Conservation (phyloP, 2,113 vertebrate species). For the Xiphias gladius region DNA sequence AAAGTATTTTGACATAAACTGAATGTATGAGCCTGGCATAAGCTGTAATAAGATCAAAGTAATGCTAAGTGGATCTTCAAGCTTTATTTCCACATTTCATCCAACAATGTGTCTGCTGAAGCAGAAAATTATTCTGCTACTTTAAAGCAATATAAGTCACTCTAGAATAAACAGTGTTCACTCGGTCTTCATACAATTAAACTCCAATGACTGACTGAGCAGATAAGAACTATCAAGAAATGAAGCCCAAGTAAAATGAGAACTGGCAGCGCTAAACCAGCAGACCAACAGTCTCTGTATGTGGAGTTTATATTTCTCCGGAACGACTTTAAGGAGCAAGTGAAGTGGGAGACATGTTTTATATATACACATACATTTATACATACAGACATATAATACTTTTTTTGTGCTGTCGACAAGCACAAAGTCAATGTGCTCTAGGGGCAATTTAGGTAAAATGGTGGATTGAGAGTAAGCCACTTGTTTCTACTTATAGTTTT, state of each 20-base stretch:
- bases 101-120: constrained; percentile 79
- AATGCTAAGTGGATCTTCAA: constrained; percentile 83
- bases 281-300: constrained; percentile 21
- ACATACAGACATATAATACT: too few species aligned
- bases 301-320: constrained; percentile 28
- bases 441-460: neutral
- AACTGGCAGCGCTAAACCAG: constrained; percentile 49
- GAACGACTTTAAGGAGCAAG: constrained; percentile 25
- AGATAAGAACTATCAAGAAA: constrained; percentile 71
- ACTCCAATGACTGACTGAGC: constrained; percentile 65
- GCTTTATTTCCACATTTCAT: constrained; percentile 80
- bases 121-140: constrained; percentile 81
- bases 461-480: neutral
- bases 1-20: constrained; percentile 79
- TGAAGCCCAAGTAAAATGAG: constrained; percentile 54
- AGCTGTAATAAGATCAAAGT: constrained; percentile 85
- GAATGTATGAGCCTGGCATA: constrained; percentile 75
- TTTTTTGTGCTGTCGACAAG: neutral
- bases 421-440: neutral
- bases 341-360: constrained; percentile 35
- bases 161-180: constrained; percentile 74
- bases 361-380: constrained; percentile 17
- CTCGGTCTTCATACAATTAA: constrained; percentile 71
- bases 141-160: constrained; percentile 81
- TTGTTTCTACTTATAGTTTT: neutral